Evolutionary conservation across 2,113 vertebrate genomes (phyloP).

Genomic region (Brienomyrus longianalis): DNA sequence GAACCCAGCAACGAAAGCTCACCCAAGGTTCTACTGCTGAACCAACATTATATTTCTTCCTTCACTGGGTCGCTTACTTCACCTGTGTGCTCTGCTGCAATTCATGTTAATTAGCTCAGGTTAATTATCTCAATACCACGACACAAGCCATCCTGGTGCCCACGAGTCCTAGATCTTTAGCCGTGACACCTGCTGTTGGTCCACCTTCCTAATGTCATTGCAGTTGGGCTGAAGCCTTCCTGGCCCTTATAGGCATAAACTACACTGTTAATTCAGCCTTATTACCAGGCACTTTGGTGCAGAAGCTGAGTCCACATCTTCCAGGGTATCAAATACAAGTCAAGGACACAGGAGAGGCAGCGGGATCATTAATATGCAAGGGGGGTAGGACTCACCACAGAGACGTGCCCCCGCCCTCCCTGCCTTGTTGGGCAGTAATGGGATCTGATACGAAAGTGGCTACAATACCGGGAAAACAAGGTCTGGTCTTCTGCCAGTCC

Average conservation of each 20-base stretch:
- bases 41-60: neutral
- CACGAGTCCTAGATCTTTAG: neutral
- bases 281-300: constrained; percentile 45
- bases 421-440: constrained; percentile 41
- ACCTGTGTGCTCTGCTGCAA: neutral
- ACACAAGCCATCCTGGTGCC: neutral
- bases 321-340: constrained; percentile 31
- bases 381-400: neutral
- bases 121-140: neutral
- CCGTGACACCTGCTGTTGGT: too few relatives aligned
- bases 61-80: neutral
- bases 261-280: constrained; percentile 35
- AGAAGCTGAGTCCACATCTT: constrained; percentile 38
- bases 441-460: constrained; percentile 48
- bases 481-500: constrained; percentile 35
- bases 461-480: constrained; percentile 45
- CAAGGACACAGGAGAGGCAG: constrained; percentile 22
- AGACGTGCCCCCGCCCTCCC: constrained; percentile 9
- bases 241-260: neutral
- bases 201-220: neutral
- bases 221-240: neutral
- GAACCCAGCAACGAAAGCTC: neutral
- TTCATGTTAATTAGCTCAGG: neutral
- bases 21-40: neutral
- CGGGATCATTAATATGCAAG: constrained; percentile 20